These are phyloP conservation scores for Buteo buteo DNA, from an alignment of 2,113 vertebrate genomes.

Conservation along the genomic window DNA sequence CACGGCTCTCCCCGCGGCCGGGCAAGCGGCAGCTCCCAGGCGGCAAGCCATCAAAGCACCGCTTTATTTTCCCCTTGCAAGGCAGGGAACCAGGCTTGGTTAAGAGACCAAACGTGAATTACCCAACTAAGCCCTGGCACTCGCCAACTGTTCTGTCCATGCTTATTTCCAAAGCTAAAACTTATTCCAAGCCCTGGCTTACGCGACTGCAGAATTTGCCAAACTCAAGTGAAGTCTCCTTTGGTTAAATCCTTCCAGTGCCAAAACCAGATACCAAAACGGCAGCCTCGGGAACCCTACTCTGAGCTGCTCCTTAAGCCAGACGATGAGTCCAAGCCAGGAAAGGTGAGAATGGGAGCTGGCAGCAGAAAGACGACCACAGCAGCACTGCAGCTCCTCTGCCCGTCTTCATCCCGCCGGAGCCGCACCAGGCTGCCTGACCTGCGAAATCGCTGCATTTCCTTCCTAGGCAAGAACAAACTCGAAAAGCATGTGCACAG, in stretches of 20 bases:
- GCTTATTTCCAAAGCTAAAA: background rate
- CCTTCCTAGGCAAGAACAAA: background rate
- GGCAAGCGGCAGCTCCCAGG: background rate
- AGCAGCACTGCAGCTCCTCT: background rate
- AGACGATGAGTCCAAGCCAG: background rate
- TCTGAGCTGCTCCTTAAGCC: background rate
- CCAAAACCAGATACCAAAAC: background rate
- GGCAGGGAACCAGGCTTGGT: background rate
- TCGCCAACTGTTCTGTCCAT: accelerated
- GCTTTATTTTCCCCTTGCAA: background rate
- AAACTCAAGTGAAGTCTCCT: background rate
- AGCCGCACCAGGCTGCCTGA: background rate
- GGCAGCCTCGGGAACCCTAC: background rate
- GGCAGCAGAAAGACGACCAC: background rate
- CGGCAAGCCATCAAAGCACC: background rate
- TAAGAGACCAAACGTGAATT: background rate
- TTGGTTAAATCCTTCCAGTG: background rate
- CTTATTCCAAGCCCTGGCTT: background rate
- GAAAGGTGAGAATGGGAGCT: background rate
- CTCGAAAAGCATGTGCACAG: background rate
- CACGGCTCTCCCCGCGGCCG: accelerated
- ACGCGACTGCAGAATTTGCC: background rate
- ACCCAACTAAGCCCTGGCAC: background rate
- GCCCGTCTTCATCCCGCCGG: accelerated
- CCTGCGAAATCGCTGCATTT: accelerated